Evolutionary conservation across 2,797 vertebrate species (phyloP).

Genomic region (Brachyalestes nurse): DNA sequence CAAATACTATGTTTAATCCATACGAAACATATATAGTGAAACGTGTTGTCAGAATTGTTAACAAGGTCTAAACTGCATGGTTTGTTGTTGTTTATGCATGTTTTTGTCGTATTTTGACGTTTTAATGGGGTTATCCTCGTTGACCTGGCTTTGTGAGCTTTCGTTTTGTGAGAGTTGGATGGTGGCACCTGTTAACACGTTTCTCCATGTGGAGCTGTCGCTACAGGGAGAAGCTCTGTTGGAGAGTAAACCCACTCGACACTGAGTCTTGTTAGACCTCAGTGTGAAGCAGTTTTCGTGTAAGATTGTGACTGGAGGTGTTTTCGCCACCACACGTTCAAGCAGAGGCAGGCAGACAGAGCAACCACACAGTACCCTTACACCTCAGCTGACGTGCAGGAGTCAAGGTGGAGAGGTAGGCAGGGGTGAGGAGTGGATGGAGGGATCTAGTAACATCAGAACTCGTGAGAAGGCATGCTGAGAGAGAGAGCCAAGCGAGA

Average conservation of each 20-base stretch:
- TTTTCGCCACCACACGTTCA: background rate
- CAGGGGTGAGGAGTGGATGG: background rate
- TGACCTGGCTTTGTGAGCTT: constrained; percentile 64
- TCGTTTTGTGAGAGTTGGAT: background rate
- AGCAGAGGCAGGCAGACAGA: background rate
- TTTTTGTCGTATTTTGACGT: background rate
- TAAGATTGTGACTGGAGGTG: background rate
- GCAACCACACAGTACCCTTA: background rate
- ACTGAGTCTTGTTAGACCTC: background rate
- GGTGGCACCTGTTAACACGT: constrained; percentile 7
- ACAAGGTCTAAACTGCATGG: constrained; percentile 59
- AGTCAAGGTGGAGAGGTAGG: background rate
- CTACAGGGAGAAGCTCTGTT: background rate
- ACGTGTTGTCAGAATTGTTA: too few species aligned
- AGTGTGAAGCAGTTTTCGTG: background rate
- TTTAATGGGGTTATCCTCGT: constrained; percentile 38
- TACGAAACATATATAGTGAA: too few species aligned
- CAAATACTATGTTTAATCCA: background rate
- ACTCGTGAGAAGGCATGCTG: background rate
- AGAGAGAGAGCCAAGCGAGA: background rate
- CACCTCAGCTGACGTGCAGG: background rate
- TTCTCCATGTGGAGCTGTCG: background rate
- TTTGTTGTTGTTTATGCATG: constrained; percentile 43
- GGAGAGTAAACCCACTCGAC: background rate
- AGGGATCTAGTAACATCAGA: background rate